Evolutionary conservation across 2,797 vertebrate species (phyloP), one percentile per base, ranked within the genome.

Genomic region (Strix occidentalis): DNA sequence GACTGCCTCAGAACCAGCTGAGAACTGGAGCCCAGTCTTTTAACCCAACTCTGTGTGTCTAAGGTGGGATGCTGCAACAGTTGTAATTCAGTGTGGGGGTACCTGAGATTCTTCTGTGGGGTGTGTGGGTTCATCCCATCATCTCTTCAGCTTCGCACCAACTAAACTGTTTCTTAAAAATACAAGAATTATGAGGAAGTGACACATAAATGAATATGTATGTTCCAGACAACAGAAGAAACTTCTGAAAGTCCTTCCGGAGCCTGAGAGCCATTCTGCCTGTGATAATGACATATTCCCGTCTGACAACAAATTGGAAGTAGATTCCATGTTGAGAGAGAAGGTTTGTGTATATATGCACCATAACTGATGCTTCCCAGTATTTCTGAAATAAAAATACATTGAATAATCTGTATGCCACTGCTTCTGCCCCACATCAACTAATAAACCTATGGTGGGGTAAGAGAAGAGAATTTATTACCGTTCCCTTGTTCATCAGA

Each of bases 141-240:
- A 64, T 11, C 48, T 91, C 23, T 93, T 90, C 18, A 64, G 12
- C 26, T 80, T 91, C 7, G 17, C n/a, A 66, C n/a, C 21, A 50
- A 9, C 13, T 26, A 48, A 80, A 53, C 25, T 48, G 0, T 51
- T 89, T 65, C n/a, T 56, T 64, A 85, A 85, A 74, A 85, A 41
- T 23, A 39, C 11, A 83, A 50, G 56, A 50, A 64, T 77, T 83
- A 25, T 7, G 28, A 87, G 37, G 41, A 68, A 77, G 51, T 85
- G 78, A 60, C 17, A 46, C 31, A 28, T 70, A 48, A 78, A 71
- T 61, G 50, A 69, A 50, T 41, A 45, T 90, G 51, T 97, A 33
- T 98, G 25, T 98, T 98, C 97, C 98, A 99, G 99, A 97, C 99
- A 99, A 86, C 98, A 99, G 96, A 98, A 99, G 95, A 98, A 98